Evolutionary conservation across 2,797 vertebrate genomes (phyloP).

Genomic region (Heliangelus exortis): DNA sequence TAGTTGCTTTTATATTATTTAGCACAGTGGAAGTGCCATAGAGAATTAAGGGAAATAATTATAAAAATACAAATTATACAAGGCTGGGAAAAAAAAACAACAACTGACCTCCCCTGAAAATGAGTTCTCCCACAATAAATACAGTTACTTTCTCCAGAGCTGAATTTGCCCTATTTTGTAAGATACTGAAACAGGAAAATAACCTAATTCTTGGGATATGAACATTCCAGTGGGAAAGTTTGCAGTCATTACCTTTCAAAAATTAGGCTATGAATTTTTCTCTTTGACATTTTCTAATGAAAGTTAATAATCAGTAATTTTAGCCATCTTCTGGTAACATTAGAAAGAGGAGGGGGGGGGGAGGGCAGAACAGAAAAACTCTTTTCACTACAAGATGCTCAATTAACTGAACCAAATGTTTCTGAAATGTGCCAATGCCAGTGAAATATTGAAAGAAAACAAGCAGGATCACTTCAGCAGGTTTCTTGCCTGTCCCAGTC

Average conservation of each 20-base stretch:
- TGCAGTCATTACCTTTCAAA: conserved; percentile 35
- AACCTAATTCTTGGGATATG: conserved; percentile 4
- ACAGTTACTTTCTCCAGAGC: not conserved
- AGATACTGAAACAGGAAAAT: conserved; percentile 13
- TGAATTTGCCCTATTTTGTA: conserved; percentile 27
- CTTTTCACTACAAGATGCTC: not conserved
- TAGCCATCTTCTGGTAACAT: not conserved
- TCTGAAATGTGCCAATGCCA: not conserved
- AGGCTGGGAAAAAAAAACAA: not conserved
- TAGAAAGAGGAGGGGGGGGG: not conserved
- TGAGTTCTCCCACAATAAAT: not conserved
- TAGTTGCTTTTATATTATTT: not conserved
- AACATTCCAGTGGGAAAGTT: not conserved
- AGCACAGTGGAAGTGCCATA: not conserved
- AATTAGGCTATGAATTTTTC: conserved; percentile 30
- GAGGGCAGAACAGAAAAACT: not conserved
- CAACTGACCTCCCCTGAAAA: not conserved
- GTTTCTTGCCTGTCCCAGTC: conserved; percentile 7
- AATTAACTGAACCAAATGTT: conserved; percentile 7
- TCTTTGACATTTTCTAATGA: conserved; percentile 19
- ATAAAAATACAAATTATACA: not conserved
- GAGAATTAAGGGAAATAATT: not conserved
- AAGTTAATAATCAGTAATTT: conserved; percentile 13
- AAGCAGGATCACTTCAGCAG: not conserved
- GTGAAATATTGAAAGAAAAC: not conserved